Base-by-base conservation (phyloP, 2,797 vertebrate genomes). In the Spea hammondii region DNA sequence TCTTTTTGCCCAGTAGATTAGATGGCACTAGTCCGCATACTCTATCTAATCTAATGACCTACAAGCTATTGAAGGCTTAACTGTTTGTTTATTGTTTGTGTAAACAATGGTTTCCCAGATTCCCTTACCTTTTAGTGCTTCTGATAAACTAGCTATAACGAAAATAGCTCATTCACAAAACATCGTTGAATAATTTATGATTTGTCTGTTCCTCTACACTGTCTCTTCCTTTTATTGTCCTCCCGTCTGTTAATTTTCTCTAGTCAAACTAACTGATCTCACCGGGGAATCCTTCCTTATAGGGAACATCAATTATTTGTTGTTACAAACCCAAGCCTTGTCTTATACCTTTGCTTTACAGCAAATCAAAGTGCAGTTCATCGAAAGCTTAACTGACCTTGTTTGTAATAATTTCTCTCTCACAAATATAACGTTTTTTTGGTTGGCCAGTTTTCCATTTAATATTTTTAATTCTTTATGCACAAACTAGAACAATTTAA, bases 261-360 rank as follows among this genome's bases (percentile, higher is more conserved):
- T 59, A 59, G 55, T 59, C 55, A 59, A 59, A 59, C 11, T 13
- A 59, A 12, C 55, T 59, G 55, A 59, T 59, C n/a, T 57, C 55
- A 59, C 55, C 11, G 12, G 55, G 55, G 55, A 59, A 59, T 59
- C 55, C 5, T 59, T 59, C 55, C 55, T 12, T 59, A 59, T 12
- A 59, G 12, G 8, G 4, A 59, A 59, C 55, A 59, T 5, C 55
- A 10, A 9, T 59, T 59, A 59, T 59, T 59, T 12, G 1, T 59
- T 12, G 3, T 59, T 59, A 13, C 11, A 8, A 12, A 59, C 12
- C 3, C 10, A 59, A 59, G 32, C 32, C 32, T 32, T 59, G n/a
- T 9, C 55, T 4, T 13, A 59, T 59, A 12, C 55, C n/a, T 13
- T 1, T 59, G 11, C 11, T 5, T 59, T 5, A 59, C 55, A 59